Percentiles rank a stretch among this genome's conserved stretches.
phyloP scores from a whole-genome alignment of 2,113 vertebrate genomes.

The Pan troglodytes region NHGRI_mPanTro3-v2.1_pri NC_072407.2:8092501-8093000 shows the following conservation, averaged over 20 bases:
- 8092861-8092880: not conserved
- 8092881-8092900: not conserved
- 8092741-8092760: not conserved
- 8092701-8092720: not conserved
- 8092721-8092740: not conserved
- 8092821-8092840: not conserved
- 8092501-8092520: not conserved
- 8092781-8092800: slow-evolving; percentile 12
- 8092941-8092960: not conserved
- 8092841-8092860: slow-evolving; percentile 21
- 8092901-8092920: not conserved
- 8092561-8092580: not conserved
- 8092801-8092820: not conserved
- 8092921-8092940: not conserved
- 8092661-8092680: slow-evolving; percentile 43
- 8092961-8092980: not conserved
- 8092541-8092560: not conserved
- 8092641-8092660: not conserved
- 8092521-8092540: slow-evolving; percentile 36
- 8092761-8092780: not conserved
- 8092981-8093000: not conserved
- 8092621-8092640: not conserved
- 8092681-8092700: not conserved
- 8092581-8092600: not conserved
- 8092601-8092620: slow-evolving; percentile 26